Evolutionary conservation across 2,888 invertebrate species (phyloP).

Genomic region (Orchesella flavescens): DNA sequence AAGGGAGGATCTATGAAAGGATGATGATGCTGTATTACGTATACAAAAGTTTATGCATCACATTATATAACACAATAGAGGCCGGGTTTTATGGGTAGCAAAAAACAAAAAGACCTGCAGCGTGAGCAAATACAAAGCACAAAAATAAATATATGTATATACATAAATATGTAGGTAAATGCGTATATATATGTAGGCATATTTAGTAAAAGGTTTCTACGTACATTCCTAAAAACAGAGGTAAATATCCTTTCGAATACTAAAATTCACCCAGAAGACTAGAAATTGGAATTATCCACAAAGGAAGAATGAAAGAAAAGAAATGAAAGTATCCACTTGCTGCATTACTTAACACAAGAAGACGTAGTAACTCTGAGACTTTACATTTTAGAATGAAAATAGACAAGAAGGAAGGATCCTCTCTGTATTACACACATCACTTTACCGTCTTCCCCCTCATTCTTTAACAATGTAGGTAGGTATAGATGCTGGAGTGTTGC

Average conservation of each 20-base stretch:
- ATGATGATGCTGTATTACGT: neutral
- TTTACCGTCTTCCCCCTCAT: neutral
- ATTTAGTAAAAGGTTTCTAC: neutral
- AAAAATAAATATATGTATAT: neutral
- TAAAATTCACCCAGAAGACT: neutral
- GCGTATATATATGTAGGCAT: neutral
- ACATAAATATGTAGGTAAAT: neutral
- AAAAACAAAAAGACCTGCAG: neutral
- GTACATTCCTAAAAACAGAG: neutral
- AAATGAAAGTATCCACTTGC: slow-evolving; percentile 24
- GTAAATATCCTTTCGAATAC: neutral
- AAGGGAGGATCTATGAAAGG: neutral
- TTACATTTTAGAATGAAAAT: neutral
- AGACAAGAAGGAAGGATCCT: neutral
- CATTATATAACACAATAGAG: neutral
- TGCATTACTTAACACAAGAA: neutral
- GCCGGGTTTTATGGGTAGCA: neutral
- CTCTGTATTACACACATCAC: neutral
- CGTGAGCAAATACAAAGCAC: neutral
- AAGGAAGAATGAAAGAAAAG: slow-evolving; percentile 18
- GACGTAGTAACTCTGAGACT: neutral
- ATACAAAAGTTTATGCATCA: neutral
- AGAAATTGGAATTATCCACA: slow-evolving; percentile 25
- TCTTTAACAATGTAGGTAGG: neutral
- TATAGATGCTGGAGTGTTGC: neutral